Evolutionary conservation across 2,888 invertebrate species (phyloP).

Genomic region (Carcina quercana): DNA sequence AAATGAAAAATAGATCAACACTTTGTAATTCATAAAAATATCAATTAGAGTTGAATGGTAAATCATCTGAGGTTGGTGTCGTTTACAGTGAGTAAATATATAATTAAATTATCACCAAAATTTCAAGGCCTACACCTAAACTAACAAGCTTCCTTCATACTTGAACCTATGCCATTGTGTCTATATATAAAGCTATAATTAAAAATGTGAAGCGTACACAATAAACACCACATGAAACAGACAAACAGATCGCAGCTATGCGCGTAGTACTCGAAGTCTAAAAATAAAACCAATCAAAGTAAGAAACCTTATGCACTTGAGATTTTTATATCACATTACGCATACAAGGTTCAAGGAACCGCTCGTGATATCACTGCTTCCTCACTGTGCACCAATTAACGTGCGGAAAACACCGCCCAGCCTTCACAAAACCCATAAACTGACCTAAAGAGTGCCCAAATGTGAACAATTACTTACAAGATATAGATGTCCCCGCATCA

Average conservation of each 20-base stretch:
- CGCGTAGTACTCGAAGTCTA: slow-evolving; percentile 41
- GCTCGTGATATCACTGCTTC: slow-evolving; percentile 56
- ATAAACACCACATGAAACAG: slow-evolving; percentile 27
- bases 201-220: slow-evolving; percentile 9
- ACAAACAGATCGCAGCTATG: slow-evolving; percentile 41
- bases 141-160: no score
- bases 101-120: no score
- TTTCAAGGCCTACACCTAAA: no score
- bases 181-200: no score
- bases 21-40: no score
- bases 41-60: no score
- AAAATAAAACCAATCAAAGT: slow-evolving; percentile 50
- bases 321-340: slow-evolving; percentile 25
- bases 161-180: no score
- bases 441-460: slow-evolving; percentile 7
- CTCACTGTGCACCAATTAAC: slow-evolving; percentile 41
- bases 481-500: slow-evolving; percentile 26
- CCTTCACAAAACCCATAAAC: slow-evolving; percentile 11
- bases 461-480: slow-evolving; percentile 20
- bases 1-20: no score
- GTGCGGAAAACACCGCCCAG: slow-evolving; percentile 22
- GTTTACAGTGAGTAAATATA: no score
- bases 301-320: slow-evolving; percentile 33
- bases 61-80: no score
- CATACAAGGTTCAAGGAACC: slow-evolving; percentile 37